Evolutionary conservation across 2,113 vertebrate species (phyloP), one percentile per base, ranked within the genome.

Genomic region (Elephantulus edwardii): DNA sequence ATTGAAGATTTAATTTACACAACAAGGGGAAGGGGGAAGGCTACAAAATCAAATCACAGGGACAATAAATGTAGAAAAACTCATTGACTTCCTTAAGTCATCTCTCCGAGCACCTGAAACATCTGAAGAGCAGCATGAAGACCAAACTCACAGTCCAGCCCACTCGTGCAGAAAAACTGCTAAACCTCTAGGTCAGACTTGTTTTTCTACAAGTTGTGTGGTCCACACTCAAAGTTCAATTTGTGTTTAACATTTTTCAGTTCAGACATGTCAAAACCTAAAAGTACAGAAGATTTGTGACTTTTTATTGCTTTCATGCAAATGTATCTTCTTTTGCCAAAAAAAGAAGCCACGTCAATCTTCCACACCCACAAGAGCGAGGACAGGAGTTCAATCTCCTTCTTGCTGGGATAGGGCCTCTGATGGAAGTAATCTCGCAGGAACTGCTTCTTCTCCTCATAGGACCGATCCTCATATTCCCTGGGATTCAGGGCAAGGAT

Each of bases 211-310:
- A 84, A 33, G 42, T 76, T 87, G 72, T 96, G 66, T 1, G 94
- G 93, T 74, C 98, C 96, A 17, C 95, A 98, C 86, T 71, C 95
- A 3, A 96, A 98, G 95, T 89, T 98, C 96, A 98, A 94, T 58
- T 95, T 97, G 94, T 99, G 99, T 96, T 98, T 98, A 14, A 99
- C 78, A 77, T 98, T 98, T 95, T 97, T 98, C 91, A 99, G 87
- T 95, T 98, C 98, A 1, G 97, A 97, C 99, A 99, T 99, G 95
- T 98, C 98, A 96, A 99, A 99, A 79, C 99, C 99, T 83, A 99
- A 92, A 76, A 99, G 97, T 60, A 99, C 97, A 77, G 96, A 97
- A 0, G 98, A 88, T 20, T 95, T 97, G 30, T 95, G 98, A 80
- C 84, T 98, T 96, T 98, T 98, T 71, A 99, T 97, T 30, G 97